Evolutionary conservation across 2,113 vertebrate species (phyloP).

Genomic region (Ia io): DNA sequence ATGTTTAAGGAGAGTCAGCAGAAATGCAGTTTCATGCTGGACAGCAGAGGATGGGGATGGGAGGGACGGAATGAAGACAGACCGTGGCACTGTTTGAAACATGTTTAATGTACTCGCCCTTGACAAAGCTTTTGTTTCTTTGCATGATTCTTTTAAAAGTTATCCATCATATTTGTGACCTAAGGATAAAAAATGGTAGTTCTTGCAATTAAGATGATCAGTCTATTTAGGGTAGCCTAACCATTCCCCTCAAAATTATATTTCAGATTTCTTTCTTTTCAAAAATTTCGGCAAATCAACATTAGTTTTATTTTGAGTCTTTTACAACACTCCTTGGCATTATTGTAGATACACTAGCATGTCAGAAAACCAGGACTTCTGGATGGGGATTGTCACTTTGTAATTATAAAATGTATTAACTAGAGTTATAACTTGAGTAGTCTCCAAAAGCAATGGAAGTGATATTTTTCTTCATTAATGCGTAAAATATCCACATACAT

Average conservation of each 20-base stretch:
- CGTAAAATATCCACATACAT: neutral
- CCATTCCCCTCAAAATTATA: neutral
- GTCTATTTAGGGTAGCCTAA: neutral
- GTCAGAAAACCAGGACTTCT: constrained; percentile 28
- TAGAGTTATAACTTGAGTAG: neutral
- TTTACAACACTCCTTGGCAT: neutral
- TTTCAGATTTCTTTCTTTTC: constrained; percentile 28
- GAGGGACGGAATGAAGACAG: neutral
- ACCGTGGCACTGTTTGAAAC: neutral
- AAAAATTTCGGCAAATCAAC: constrained; percentile 16
- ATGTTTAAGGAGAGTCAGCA: neutral
- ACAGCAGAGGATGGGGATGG: neutral
- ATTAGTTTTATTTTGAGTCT: constrained; percentile 17
- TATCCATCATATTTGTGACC: neutral
- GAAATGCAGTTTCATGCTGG: neutral
- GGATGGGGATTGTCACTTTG: neutral
- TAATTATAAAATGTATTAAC: neutral
- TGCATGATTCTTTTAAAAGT: neutral
- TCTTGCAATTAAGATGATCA: neutral
- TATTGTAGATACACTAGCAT: neutral
- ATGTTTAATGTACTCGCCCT: too few species aligned
- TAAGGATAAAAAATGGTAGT: neutral
- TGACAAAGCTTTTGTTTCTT: neutral
- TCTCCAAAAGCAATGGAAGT: neutral
- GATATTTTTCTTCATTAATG: constrained; percentile 46